Evolutionary conservation across 1,140 invertebrate species (phyloP).

Genomic region (Drosophila funebris): DNA sequence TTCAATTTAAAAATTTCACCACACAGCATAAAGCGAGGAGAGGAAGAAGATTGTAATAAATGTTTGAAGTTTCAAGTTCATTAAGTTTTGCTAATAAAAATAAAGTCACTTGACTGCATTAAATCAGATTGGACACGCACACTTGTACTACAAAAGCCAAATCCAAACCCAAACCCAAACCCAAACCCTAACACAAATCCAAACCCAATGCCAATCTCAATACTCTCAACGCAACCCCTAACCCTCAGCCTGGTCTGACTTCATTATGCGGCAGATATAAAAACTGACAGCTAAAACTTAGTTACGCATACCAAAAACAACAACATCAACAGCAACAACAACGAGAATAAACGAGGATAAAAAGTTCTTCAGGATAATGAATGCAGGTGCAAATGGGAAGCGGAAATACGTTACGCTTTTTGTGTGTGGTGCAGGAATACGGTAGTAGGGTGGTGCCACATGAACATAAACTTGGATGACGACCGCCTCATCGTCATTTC

Average conservation of each 20-base stretch:
- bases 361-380: constrained; percentile 68
- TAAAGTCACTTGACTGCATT: constrained; percentile 78
- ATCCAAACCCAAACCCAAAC: neutral
- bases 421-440: constrained; percentile 21
- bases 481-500: constrained; percentile 27
- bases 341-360: too few species aligned
- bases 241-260: neutral
- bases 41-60: constrained; percentile 61
- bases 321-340: constrained; percentile 11
- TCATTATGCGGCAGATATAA: constrained; percentile 53
- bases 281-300: constrained; percentile 72
- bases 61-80: constrained; percentile 78
- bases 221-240: neutral
- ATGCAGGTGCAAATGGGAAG: constrained; percentile 79
- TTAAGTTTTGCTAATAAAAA: constrained; percentile 82
- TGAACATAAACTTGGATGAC: constrained; percentile 42
- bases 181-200: too few species aligned
- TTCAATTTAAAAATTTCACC: constrained; percentile 42
- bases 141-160: constrained; percentile 55
- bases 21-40: neutral
- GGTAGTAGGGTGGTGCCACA: constrained; percentile 8
- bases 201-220: neutral
- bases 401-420: constrained; percentile 78
- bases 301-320: constrained; percentile 62
- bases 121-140: constrained; percentile 75